Percentiles rank a stretch among this genome's conserved stretches.
phyloP scores from a whole-genome alignment of 92 coral and sea anemone genomes.

The Metridium senile region DNA sequence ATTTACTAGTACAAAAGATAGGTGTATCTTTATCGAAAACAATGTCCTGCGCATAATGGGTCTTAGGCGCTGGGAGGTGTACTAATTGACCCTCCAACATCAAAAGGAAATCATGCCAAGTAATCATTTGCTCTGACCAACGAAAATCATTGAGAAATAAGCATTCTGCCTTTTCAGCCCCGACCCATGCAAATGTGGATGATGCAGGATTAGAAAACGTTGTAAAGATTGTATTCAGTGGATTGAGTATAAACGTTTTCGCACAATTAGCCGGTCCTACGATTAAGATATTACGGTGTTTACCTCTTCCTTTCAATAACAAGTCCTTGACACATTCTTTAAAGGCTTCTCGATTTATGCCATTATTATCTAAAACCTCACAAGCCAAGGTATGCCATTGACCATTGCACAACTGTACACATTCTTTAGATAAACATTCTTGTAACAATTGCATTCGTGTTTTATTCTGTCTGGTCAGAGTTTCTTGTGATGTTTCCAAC shows the following conservation, averaged over 20 bases:
- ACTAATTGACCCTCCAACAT: too few relatives aligned
- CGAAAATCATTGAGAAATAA: conserved; percentile 36
- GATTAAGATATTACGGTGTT: conserved; percentile 36
- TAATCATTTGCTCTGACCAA: too few relatives aligned
- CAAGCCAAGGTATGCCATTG: not conserved
- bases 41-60: too few relatives aligned
- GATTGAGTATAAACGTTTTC: conserved; percentile 23
- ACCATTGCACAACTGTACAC: not conserved
- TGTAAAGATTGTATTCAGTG: conserved; percentile 14
- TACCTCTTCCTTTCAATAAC: conserved; percentile 32
- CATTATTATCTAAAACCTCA: not conserved
- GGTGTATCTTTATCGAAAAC: too few relatives aligned
- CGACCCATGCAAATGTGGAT: conserved; percentile 36
- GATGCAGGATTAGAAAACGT: conserved; percentile 22
- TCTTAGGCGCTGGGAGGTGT: too few relatives aligned
- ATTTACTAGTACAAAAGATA: too few relatives aligned
- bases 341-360: not conserved
- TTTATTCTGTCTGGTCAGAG: not conserved
- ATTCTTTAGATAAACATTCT: not conserved
- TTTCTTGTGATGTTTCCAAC: not conserved
- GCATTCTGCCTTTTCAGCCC: conserved; percentile 22
- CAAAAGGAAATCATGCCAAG: too few relatives aligned
- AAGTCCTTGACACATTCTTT: conserved; percentile 1
- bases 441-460: not conserved
- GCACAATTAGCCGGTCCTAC: conserved; percentile 24